Percentiles rank a stretch among this genome's conserved stretches.
These are phyloP conservation scores for Mimas tiliae DNA, from an alignment of 2,888 invertebrate species.

Conservation along the genomic window DNA sequence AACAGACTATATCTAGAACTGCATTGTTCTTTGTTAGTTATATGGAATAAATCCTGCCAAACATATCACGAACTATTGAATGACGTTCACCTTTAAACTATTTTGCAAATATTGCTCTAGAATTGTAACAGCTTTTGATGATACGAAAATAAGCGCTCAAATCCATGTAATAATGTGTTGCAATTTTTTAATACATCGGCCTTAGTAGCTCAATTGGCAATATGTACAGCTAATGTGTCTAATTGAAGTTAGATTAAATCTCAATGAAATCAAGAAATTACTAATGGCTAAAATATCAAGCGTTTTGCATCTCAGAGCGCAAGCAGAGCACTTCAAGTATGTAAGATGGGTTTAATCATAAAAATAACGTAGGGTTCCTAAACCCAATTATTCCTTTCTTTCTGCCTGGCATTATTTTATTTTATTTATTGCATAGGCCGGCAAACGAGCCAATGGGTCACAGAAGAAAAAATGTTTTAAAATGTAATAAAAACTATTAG, in stretches of 20 bases:
- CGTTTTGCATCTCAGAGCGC: too few species aligned
- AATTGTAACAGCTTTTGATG: conserved; percentile 12
- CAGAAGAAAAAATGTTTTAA: too few species aligned
- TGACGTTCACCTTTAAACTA: conserved; percentile 22
- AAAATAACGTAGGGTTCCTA: too few species aligned
- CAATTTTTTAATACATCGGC: conserved; percentile 5
- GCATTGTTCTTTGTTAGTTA: conserved; percentile 8
- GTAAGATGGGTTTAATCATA: too few species aligned
- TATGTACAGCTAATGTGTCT: background rate
- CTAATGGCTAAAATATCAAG: background rate
- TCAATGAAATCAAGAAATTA: background rate
- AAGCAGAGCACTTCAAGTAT: too few species aligned
- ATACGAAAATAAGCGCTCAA: conserved; percentile 10
- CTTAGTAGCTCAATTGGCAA: background rate
- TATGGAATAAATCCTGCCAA: conserved; percentile 5
- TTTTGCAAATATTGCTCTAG: conserved; percentile 22
- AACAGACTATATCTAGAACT: background rate
- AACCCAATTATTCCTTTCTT: too few species aligned
- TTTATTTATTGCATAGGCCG: too few species aligned
- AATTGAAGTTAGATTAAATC: background rate
- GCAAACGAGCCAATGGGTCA: too few species aligned
- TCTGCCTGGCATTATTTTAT: too few species aligned
- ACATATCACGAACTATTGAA: conserved; percentile 23
- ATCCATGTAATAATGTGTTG: conserved; percentile 1
- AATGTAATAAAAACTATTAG: too few species aligned